Base-by-base conservation (phyloP, 2,888 invertebrate species). In the Andrena marginata region DNA sequence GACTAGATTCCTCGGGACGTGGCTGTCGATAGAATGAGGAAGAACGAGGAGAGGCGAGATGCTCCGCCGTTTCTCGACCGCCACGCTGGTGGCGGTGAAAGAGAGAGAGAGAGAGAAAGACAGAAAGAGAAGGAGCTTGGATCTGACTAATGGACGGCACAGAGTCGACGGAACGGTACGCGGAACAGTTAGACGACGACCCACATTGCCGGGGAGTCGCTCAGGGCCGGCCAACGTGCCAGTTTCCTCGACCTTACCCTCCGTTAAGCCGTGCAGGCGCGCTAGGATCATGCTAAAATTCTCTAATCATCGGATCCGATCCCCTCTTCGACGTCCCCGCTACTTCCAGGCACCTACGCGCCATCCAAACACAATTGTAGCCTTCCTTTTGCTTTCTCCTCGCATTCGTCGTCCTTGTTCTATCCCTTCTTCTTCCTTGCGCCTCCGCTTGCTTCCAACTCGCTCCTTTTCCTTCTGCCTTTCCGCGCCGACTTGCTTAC, bases 141-240 rank as follows among this genome's bases (percentile, higher is more conserved):
- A 84, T 80, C 83, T 76, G 84, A 84, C 84, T 84, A 84, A 84
- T 86, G 84, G 84, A 86, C 80, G 67, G 79, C 85, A 67, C 80
- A 75, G 87, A 87, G 87, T 84, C 89, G 88, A 89, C 89, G 90
- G 91, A 94, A 94, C 93, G 93, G 94, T 94, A 94, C 93, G 93
- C 65, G 86, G 91, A 94, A 94, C 94, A 94, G 94, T 94, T 94
- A 94, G 94, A 91, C 93, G 93, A 91, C 90, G 94, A 94, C 94
- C 94, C 91, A 94, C 92, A 94, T 94, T 89, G 84, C 56, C 87
- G 69, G 88, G 87, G 88, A 90, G 89, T 88, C 80, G 86, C 90
- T 89, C 91, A 90, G 90, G 88, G 90, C 86, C 91, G 92, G 91
- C 90, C 91, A 91, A 90, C 93, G 93, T 93, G 92, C 93, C 91